Percentiles rank a stretch among this genome's conserved stretches.
These are phyloP conservation scores for Stegodyphus dumicola DNA, from an alignment of 1,140 invertebrate species.

Conservation along the genomic window DNA sequence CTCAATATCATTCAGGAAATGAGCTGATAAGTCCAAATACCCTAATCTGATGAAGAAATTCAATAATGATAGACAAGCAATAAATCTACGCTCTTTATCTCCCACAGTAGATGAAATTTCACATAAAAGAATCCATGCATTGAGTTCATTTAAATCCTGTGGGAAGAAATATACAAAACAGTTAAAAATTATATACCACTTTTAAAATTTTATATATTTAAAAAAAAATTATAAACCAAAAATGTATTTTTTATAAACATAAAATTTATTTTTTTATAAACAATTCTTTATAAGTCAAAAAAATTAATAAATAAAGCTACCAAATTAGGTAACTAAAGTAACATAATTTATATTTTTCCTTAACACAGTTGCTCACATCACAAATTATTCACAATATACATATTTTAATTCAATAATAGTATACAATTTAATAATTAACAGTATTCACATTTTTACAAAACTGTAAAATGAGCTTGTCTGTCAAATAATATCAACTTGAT, in stretches of 20 bases:
- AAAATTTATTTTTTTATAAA: too few relatives aligned
- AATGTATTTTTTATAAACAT: too few relatives aligned
- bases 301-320: neutral
- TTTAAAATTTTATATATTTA: neutral
- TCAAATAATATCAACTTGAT: too few relatives aligned
- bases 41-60: neutral
- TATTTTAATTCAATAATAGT: too few relatives aligned
- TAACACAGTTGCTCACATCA: too few relatives aligned
- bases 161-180: neutral
- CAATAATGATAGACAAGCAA: neutral
- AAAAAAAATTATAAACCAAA: too few relatives aligned
- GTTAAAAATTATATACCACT: neutral
- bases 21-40: neutral
- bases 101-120: neutral
- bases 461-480: too few relatives aligned
- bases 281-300: neutral
- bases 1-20: neutral
- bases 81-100: neutral
- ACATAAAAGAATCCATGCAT: neutral
- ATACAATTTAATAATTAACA: too few relatives aligned
- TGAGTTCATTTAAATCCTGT: neutral
- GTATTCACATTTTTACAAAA: too few relatives aligned
- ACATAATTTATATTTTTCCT: too few relatives aligned
- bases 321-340: too few relatives aligned
- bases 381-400: too few relatives aligned